These are phyloP conservation scores for Sycophaga agraensis DNA, from an alignment of 1,140 invertebrate species.

Conservation along the genomic window DNA sequence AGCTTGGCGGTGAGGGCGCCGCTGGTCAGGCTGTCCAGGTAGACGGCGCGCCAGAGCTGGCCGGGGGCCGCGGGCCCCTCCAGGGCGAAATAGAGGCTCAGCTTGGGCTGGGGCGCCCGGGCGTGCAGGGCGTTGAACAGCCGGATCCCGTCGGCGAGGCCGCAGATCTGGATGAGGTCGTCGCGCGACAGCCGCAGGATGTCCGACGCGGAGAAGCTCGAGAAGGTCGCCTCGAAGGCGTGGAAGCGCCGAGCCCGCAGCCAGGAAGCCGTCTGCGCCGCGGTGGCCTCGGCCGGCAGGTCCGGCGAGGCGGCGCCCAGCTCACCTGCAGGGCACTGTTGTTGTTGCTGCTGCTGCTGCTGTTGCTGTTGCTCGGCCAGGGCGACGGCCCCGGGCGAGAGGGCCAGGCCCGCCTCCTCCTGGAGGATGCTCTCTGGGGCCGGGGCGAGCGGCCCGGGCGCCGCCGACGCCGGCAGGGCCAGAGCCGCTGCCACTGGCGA, in stretches of 20 bases:
- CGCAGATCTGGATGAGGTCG: slow-evolving; percentile 92
- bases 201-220: slow-evolving; percentile 85
- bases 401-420: slow-evolving; percentile 37
- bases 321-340: not conserved
- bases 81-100: slow-evolving; percentile 77
- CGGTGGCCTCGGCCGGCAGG: slow-evolving; percentile 63
- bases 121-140: slow-evolving; percentile 86
- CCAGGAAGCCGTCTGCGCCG: slow-evolving; percentile 77
- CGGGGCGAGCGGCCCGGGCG: no score
- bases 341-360: no score
- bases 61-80: slow-evolving; percentile 41
- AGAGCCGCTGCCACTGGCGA: slow-evolving; percentile 42
- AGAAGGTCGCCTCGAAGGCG: slow-evolving; percentile 73
- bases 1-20: slow-evolving; percentile 71
- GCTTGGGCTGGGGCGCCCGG: slow-evolving; percentile 71
- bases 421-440: slow-evolving; percentile 45
- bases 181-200: slow-evolving; percentile 82
- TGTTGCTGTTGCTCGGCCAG: slow-evolving; percentile 42
- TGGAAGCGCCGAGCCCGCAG: slow-evolving; percentile 77
- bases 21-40: slow-evolving; percentile 69
- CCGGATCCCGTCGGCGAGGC: slow-evolving; percentile 85
- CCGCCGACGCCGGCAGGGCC: slow-evolving; percentile 42
- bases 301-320: not conserved
- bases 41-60: slow-evolving; percentile 75
- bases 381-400: slow-evolving; percentile 42